A percentile compares a stretch with the other conserved stretches of the same genome.
Evolutionary conservation across 2,797 vertebrate species (phyloP).

Genomic region (Miopithecus talapoin): DNA sequence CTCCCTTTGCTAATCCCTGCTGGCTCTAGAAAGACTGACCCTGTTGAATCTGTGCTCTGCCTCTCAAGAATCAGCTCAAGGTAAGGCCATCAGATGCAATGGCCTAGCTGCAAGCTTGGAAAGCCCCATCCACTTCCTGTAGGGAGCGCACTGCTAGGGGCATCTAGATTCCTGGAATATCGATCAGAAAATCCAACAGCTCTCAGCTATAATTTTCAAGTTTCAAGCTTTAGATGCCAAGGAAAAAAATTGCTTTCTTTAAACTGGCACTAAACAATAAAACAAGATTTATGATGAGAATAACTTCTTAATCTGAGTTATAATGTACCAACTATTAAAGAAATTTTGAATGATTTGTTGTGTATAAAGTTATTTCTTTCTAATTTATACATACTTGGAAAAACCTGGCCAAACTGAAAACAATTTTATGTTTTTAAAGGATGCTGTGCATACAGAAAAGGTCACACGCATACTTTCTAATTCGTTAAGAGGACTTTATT

Average conservation of each 20-base stretch:
- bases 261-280: neutral
- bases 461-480: neutral
- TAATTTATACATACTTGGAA: neutral
- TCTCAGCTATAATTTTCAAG: neutral
- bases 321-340: neutral
- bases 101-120: fast-evolving
- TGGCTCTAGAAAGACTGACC: neutral
- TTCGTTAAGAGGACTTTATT: neutral
- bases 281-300: neutral
- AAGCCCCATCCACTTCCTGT: neutral
- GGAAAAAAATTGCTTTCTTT: neutral
- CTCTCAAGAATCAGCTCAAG: no score
- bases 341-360: neutral
- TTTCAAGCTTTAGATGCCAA: neutral
- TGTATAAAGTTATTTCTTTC: neutral
- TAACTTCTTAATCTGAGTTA: neutral
- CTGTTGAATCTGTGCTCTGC: neutral
- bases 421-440: neutral
- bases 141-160: no score
- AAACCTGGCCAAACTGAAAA: neutral
- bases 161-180: no score
- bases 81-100: neutral
- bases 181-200: neutral
- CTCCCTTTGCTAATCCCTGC: neutral
- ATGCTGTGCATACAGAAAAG: neutral